Percentiles rank a stretch among this genome's conserved stretches.
Evolutionary conservation across 1,140 invertebrate species (phyloP).

Genomic region (Zaprionus africanus): DNA sequence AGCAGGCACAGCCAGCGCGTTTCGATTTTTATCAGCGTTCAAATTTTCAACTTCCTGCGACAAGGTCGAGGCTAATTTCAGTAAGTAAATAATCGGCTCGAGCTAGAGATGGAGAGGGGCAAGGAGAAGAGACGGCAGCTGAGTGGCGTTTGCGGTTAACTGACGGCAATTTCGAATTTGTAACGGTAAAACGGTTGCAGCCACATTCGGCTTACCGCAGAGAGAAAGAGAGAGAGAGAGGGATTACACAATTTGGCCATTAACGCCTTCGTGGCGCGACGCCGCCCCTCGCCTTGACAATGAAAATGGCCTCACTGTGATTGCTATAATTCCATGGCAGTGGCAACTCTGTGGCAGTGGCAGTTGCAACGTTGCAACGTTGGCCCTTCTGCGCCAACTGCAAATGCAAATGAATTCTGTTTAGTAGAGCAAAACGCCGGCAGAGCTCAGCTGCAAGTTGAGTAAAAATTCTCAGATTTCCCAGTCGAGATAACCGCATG

Average conservation of each 20-base stretch:
- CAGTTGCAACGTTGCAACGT: conserved; percentile 16
- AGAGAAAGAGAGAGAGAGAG: conserved; percentile 65
- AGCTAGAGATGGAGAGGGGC: not conserved
- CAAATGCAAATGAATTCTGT: conserved; percentile 74
- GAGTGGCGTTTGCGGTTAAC: conserved; percentile 56
- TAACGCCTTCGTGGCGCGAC: conserved; percentile 60
- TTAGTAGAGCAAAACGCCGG: conserved; percentile 76
- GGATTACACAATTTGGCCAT: conserved; percentile 80
- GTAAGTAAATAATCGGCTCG: conserved; percentile 66
- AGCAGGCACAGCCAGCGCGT: conserved; percentile 24
- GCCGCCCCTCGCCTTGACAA: conserved; percentile 62
- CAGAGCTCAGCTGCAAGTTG: conserved; percentile 22
- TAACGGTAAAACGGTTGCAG: conserved; percentile 57
- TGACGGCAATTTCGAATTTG: conserved; percentile 59
- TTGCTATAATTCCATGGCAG: conserved; percentile 60
- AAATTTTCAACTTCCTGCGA: conserved; percentile 71
- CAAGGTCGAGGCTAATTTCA: conserved; percentile 76
- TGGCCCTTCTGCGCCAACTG: not conserved
- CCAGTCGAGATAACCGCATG: conserved; percentile 50
- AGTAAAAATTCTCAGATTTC: conserved; percentile 73
- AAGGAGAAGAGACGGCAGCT: not conserved
- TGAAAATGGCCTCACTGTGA: conserved; percentile 69
- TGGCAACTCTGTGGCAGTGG: not conserved
- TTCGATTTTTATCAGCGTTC: conserved; percentile 70
- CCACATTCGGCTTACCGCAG: conserved; percentile 37